Base-by-base conservation (phyloP, 2,113 vertebrate genomes). In the Centropristis striata region DNA sequence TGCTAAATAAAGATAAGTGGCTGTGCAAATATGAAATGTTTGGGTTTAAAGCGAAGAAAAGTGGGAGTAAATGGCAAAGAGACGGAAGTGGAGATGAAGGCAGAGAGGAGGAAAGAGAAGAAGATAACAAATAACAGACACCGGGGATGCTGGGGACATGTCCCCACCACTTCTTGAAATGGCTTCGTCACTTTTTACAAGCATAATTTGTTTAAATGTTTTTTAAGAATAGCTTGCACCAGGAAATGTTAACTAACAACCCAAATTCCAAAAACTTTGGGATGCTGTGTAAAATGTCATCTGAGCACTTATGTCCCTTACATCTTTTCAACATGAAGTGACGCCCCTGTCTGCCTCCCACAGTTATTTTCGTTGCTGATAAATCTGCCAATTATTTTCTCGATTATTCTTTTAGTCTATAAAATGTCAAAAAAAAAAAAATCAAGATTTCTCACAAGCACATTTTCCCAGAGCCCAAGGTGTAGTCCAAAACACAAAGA, bases 11-110 rank as follows among this genome's bases (percentile, higher is more conserved):
- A 82, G 59, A 75, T 69, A 41, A 27, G 8, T 0, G 1, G 11
- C 8, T 1, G n/a, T 44, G 55, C 15, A 18, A 71, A 78, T 71
- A 23, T 27, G 28, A 83, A 69, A 81, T 36, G 32, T 60, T 73
- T 70, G 20, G 25, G 57, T 69, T 54, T 28, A 51, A 63, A 58
- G 39, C 0, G 10, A 53, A 18, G 41, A 37, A 67, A 51, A 15
- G 13, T 9, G 37, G 23, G 27, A 20, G 54, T 25, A n/a, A 41
- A 37, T 39, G 41, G 18, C 16, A 74, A 65, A 46, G 41, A 3
- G 20, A 27, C 5, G 36, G 5, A 7, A 18, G 32, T 18, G 16
- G 28, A 63, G 6, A 21, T 16, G 21, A 44, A 37, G 13, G 36
- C 36, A 15, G 20, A 66, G 21, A 32, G 1, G 27, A 49, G 10